Evolutionary conservation across 2,888 invertebrate species (phyloP), one percentile per base, ranked within the genome.

Genomic region (Phragmatobia fuliginosa): DNA sequence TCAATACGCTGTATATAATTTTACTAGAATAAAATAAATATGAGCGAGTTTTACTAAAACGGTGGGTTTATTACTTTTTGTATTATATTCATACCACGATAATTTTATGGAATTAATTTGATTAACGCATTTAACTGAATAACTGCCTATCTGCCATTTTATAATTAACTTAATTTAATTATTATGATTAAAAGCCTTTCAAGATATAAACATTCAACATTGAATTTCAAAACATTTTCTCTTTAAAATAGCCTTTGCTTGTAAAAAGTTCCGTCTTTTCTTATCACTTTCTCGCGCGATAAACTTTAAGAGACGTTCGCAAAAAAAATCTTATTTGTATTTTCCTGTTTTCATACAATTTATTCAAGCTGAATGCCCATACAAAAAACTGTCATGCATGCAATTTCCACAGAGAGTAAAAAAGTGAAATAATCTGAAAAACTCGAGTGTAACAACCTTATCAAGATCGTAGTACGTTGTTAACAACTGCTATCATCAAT

Each of bases 401-500:
- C 79, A 76, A 81, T 82, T 81, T 83, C 80, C 75, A 76, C 75
- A 70, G 65, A 75, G 70, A 74, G 77, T 83, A 86, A 87, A 87
- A 84, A 74, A 77, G 80, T 79, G 77, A 83, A 80, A 81, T 83
- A 85, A 85, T 77, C 71, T 76, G 72, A 81, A 87, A 87, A 87
- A 83, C 73, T 75, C 79, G 76, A 71, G 71, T 80, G 84, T 79
- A 76, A 80, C 86, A 88, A 85, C 89, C 88, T 85, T 89, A 90
- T 90, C 90, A 80, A 82, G 88, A 89, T 90, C 85, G 82, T 77
- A 83, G 83, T 78, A 81, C 80, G 84, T 78, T 88, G 88, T 88
- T 88, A 87, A 89, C 89, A 89, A 87, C 85, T 77, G 77, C 75
- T 80, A 68, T 79, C 86, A 90, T 90, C 88, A 86, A 90, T 90